Percentiles rank a stretch among this genome's conserved stretches.
These are phyloP conservation scores for Calephelis virginiensis DNA, from an alignment of 1,140 invertebrate species.

Conservation along the genomic window DNA sequence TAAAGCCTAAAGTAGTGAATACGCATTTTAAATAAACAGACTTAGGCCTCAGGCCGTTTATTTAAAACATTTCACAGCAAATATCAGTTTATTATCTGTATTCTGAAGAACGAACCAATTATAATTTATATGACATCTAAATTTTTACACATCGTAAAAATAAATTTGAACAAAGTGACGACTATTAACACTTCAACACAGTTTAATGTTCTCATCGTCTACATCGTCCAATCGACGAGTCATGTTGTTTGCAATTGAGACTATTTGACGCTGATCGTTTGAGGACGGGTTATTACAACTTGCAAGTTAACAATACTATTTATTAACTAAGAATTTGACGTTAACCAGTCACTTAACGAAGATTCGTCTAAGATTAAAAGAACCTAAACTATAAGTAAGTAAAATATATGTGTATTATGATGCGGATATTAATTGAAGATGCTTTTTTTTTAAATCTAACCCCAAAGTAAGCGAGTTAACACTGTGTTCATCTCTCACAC, in stretches of 20 bases:
- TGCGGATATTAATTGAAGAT: too few species aligned
- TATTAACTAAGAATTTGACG: too few species aligned
- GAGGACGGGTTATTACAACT: neutral
- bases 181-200: slow-evolving; percentile 12
- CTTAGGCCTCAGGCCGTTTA: neutral
- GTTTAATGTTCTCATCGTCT: slow-evolving; percentile 3
- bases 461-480: too few species aligned
- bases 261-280: slow-evolving; percentile 1
- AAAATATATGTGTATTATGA: too few species aligned
- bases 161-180: slow-evolving; percentile 14
- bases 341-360: too few species aligned
- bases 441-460: too few species aligned
- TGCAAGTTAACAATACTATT: too few species aligned
- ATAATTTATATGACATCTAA: slow-evolving; percentile 12
- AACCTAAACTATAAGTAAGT: too few species aligned
- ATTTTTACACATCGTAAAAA: slow-evolving; percentile 19
- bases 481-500: too few species aligned
- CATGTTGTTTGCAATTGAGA: slow-evolving; percentile 13
- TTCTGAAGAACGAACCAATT: slow-evolving; percentile 2
- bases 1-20: too few species aligned
- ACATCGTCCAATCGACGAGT: neutral
- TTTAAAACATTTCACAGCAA: neutral
- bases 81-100: slow-evolving; percentile 6
- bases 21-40: too few species aligned
- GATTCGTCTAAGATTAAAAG: too few species aligned